Conservation (phyloP, 2,888 invertebrate species). For the Mesochorus sp. region DNA sequence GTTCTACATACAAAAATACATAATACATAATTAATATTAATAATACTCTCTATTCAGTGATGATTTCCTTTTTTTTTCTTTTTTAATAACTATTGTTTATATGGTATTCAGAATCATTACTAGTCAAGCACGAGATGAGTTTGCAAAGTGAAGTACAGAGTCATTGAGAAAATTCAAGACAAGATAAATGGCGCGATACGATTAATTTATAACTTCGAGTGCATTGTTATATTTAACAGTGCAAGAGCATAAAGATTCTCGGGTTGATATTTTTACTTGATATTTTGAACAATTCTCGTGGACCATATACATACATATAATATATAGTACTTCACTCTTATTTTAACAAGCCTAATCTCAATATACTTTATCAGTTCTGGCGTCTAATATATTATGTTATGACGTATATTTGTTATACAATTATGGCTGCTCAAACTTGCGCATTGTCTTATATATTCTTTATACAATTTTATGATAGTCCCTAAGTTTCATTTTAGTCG, state of each 20-base stretch:
- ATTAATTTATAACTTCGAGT: conserved; percentile 6
- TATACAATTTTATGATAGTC: conserved; percentile 58
- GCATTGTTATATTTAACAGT: conserved; percentile 7
- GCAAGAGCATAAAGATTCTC: conserved; percentile 16
- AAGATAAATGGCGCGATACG: conserved; percentile 39
- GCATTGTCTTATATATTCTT: conserved; percentile 62
- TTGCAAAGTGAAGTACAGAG: conserved; percentile 49
- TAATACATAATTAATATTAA: conserved; percentile 78
- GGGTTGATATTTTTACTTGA: conserved; percentile 29
- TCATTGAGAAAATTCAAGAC: conserved; percentile 31
- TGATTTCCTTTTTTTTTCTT: conserved; percentile 70
- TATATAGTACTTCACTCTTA: conserved; percentile 48
- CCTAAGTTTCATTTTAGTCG: conserved; percentile 48
- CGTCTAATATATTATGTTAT: conserved; percentile 66
- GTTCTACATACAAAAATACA: conserved; percentile 80
- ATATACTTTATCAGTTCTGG: conserved; percentile 68
- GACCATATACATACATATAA: conserved; percentile 24
- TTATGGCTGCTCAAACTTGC: conserved; percentile 67
- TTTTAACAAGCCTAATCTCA: conserved; percentile 59
- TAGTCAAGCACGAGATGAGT: conserved; percentile 56
- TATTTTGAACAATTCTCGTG: too few species aligned
- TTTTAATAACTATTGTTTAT: conserved; percentile 54
- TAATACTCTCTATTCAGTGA: conserved; percentile 79
- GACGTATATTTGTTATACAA: conserved; percentile 63
- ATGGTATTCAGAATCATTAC: conserved; percentile 54